Conservation (phyloP, 1,140 invertebrate genomes). For the Campodea augens region DNA sequence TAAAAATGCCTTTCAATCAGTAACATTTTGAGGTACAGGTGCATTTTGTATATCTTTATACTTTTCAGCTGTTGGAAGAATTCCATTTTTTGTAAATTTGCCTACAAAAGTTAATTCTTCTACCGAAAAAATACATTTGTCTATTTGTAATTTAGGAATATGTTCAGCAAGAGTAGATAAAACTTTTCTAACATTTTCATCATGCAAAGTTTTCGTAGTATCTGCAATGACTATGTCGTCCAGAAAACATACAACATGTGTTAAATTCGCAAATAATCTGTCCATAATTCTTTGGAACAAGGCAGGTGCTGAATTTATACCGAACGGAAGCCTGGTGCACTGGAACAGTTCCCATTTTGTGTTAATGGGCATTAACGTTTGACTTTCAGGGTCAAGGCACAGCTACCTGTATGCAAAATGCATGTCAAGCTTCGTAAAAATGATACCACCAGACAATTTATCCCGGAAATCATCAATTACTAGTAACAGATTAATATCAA, state of each 20-base stretch:
- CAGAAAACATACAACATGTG: constrained; percentile 9
- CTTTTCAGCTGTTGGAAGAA: constrained; percentile 17
- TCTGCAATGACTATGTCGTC: constrained; percentile 17
- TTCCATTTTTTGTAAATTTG: constrained; percentile 10
- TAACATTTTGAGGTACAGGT: constrained; percentile 14
- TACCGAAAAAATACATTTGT: constrained; percentile 10
- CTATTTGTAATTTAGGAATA: not conserved
- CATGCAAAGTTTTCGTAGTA: constrained; percentile 9
- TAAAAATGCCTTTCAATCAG: constrained; percentile 16
- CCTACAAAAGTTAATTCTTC: constrained; percentile 5
- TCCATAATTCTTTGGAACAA: constrained; percentile 20
- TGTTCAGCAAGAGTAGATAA: constrained; percentile 1
- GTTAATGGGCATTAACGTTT: constrained; percentile 10
- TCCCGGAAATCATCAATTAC: not conserved
- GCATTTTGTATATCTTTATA: constrained; percentile 18
- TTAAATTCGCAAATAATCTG: constrained; percentile 13
- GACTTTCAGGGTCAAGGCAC: not conserved
- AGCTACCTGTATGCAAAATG: not conserved
- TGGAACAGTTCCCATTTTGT: constrained; percentile 21
- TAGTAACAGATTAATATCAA: not conserved
- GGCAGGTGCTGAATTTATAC: constrained; percentile 16
- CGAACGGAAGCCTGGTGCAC: constrained; percentile 19
- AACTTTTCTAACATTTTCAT: constrained; percentile 4
- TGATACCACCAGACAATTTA: not conserved
- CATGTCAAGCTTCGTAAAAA: not conserved